Evolutionary conservation across 1,140 invertebrate species (phyloP).

Genomic region (Heliconius melpomene): DNA sequence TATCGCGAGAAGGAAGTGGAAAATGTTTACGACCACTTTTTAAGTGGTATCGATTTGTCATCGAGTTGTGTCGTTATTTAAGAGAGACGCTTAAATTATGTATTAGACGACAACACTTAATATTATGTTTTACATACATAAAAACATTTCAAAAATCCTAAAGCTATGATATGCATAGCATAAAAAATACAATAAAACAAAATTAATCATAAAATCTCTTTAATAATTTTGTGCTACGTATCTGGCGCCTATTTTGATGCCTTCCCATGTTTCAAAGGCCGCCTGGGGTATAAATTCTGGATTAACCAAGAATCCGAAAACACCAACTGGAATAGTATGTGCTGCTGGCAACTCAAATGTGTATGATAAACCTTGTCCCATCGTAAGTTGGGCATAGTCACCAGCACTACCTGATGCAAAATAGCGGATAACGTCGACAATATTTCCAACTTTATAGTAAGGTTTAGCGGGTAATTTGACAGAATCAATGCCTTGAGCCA

Average conservation of each 20-base stretch:
- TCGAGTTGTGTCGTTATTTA: background rate
- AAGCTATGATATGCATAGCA: background rate
- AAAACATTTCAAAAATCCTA: no score
- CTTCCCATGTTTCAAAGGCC: constrained; percentile 44
- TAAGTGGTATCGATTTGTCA: background rate
- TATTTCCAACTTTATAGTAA: background rate
- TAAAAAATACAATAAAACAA: background rate
- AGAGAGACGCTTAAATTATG: background rate
- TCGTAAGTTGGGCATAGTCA: constrained; percentile 59
- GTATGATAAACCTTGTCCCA: constrained; percentile 83
- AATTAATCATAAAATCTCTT: background rate
- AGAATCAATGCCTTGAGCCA: constrained; percentile 59
- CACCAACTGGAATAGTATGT: constrained; percentile 80
- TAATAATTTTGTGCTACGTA: background rate
- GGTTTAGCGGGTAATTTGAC: constrained; percentile 37
- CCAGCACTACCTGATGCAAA: constrained; percentile 48
- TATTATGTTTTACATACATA: no score
- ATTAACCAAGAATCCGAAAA: constrained; percentile 57
- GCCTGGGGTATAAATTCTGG: constrained; percentile 60
- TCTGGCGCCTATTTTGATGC: constrained; percentile 33
- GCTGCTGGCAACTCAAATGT: constrained; percentile 85
- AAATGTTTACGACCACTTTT: background rate
- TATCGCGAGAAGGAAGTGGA: background rate
- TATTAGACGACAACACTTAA: background rate
- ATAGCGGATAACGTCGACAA: constrained; percentile 17